Conservation (phyloP, 1,140 invertebrate genomes). For the Bombus huntii region DNA sequence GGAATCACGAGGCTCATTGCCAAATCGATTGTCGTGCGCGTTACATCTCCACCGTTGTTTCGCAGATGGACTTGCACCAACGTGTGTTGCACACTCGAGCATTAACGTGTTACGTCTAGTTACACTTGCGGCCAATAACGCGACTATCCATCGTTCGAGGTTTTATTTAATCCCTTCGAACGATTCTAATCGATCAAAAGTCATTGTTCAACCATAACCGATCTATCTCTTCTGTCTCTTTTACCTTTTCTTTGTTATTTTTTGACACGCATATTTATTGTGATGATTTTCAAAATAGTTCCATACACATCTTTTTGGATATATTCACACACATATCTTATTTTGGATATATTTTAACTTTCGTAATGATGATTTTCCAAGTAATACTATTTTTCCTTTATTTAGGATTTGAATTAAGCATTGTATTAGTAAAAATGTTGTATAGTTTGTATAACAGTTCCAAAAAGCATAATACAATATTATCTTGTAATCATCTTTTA, state of each 20-base stretch:
- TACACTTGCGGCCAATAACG: background rate
- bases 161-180: background rate
- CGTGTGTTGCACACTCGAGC: background rate
- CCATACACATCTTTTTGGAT: no score
- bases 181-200: background rate
- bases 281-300: no score
- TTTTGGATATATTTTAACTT: no score
- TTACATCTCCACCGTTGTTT: background rate
- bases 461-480: no score
- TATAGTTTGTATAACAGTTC: no score
- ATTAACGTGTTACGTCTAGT: constrained; percentile 6
- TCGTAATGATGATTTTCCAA: no score
- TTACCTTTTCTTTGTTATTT: background rate
- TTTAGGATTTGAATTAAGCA: no score
- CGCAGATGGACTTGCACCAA: background rate
- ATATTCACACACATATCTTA: no score
- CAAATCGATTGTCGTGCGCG: constrained; percentile 13
- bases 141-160: background rate
- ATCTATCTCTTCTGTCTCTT: background rate
- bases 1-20: constrained; percentile 8
- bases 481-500: no score
- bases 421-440: no score
- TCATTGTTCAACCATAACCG: background rate
- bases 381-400: no score
- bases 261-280: background rate